Evolutionary conservation across 2,888 invertebrate genomes (phyloP).

Genomic region (Drosophila niveifrons): DNA sequence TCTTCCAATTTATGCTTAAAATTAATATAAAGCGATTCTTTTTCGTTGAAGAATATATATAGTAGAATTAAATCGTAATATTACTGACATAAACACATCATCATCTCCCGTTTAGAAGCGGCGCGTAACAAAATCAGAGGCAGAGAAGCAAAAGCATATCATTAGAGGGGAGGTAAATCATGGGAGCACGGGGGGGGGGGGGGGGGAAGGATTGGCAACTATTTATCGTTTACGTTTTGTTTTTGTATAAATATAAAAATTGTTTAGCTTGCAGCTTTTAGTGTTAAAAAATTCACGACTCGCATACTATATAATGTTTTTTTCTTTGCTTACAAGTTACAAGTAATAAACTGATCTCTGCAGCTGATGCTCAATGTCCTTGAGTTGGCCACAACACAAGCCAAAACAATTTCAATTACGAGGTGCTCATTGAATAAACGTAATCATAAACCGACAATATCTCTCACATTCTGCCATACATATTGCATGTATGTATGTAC

Average conservation of each 20-base stretch:
- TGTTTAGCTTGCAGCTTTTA: slow-evolving; percentile 70
- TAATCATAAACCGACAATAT: slow-evolving; percentile 51
- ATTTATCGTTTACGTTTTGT: slow-evolving; percentile 42
- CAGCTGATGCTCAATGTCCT: slow-evolving; percentile 47
- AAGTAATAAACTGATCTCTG: slow-evolving; percentile 43
- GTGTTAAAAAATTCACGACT: slow-evolving; percentile 63
- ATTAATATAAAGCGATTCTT: slow-evolving; percentile 58
- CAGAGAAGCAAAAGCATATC: slow-evolving; percentile 38
- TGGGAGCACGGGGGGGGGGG: not conserved
- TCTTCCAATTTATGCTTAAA: slow-evolving; percentile 57
- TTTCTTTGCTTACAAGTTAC: slow-evolving; percentile 39
- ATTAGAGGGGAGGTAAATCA: not conserved
- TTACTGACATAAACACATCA: slow-evolving; percentile 33
- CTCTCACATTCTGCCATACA: slow-evolving; percentile 42
- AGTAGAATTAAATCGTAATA: slow-evolving; percentile 31
- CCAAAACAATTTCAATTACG: slow-evolving; percentile 22
- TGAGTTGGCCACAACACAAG: slow-evolving; percentile 44
- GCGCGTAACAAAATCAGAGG: slow-evolving; percentile 46
- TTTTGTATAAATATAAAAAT: slow-evolving; percentile 73
- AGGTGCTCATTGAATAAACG: slow-evolving; percentile 28
- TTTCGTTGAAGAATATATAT: slow-evolving; percentile 3
- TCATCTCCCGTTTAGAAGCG: slow-evolving; percentile 28
- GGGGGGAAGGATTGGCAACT: slow-evolving; percentile 45
- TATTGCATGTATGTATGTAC: slow-evolving; percentile 33
- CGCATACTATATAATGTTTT: slow-evolving; percentile 45